Conservation (phyloP, 1,140 invertebrate species). For the Heliconius eleuchia region DNA sequence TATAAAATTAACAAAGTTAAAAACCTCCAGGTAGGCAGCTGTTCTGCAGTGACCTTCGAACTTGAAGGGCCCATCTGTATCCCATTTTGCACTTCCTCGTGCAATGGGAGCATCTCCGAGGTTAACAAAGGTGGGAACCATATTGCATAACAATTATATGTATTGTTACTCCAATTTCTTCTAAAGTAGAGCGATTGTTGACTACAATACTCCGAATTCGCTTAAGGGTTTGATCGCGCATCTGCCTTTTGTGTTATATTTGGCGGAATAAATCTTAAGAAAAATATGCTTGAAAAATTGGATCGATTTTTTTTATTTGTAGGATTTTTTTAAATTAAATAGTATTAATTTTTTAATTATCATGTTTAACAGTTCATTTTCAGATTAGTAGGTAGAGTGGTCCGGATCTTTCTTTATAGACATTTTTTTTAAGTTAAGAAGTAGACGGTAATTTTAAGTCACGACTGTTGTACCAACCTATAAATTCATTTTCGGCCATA, state of each 20-base stretch:
- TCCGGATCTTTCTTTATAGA: no score
- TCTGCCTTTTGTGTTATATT: constrained; percentile 24
- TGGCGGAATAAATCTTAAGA: constrained; percentile 8
- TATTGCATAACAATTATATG: constrained; percentile 62
- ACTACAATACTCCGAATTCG: constrained; percentile 50
- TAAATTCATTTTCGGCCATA: no score
- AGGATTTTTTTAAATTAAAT: no score
- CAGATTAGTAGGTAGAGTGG: no score
- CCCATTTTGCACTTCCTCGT: constrained; percentile 72
- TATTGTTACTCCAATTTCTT: constrained; percentile 60
- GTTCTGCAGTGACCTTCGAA: constrained; percentile 36
- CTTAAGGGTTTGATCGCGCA: constrained; percentile 24
- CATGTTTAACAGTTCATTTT: no score
- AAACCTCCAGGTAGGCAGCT: constrained; percentile 34
- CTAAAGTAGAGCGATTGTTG: constrained; percentile 45
- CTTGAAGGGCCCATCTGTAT: constrained; percentile 39
- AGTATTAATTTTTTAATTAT: no score
- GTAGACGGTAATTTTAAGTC: no score
- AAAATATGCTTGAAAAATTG: not conserved
- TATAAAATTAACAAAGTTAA: constrained; percentile 32
- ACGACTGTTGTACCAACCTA: no score
- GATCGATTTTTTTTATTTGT: not conserved
- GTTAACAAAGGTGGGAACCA: constrained; percentile 58
- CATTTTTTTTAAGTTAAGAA: no score
- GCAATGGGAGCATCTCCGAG: constrained; percentile 54